Base-by-base conservation (phyloP, 2,797 vertebrate species). In the Onychomys arenicola region DNA sequence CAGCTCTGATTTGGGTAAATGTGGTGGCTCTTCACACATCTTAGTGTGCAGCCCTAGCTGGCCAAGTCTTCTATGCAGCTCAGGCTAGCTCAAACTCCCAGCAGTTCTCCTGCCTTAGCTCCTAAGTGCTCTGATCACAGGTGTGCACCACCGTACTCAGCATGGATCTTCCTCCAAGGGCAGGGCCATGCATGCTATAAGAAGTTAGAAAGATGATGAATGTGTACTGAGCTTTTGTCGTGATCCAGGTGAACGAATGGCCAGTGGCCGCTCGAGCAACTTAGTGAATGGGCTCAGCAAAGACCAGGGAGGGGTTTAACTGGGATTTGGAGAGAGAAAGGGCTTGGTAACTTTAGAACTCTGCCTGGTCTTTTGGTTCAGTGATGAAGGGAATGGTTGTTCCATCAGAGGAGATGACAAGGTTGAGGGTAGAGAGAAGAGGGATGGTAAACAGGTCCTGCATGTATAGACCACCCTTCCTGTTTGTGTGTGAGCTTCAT, bases 371-470 rank as follows among this genome's bases (percentile, higher is more conserved):
- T 78, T 76, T 89, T 90, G 59, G 61, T 23, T 84, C 11, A 34
- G 81, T 6, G 5, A 46, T 29, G 7, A 3, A 52, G 21, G 63
- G 55, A 12, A 6, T 27, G 49, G 21, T 4, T 13, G 49, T 85
- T 34, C 43, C 34, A 0, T 4, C 37, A 37, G 57, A 91, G 78
- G 88, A 4, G 81, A n/a, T 32, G 59, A 23, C 25, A 40, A 2
- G n/a, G 34, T 37, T 19, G 43, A 7, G 13, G 29, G 17, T 9
- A 9, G 32, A 17, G 34, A 25, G 37, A 55, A 29, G n/a, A 43
- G n/a, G 27, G 52, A 12, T 69, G 4, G 1, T 80, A 37, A 5
- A 3, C 7, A 55, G 29, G 3, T 17, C 1, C 46, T 63, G 0
- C 5, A 1, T 23, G 32, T 59, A 19, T 13, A 4, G 17, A 61